These are phyloP conservation scores for Prinia subflava DNA, from an alignment of 2,113 vertebrate genomes.

Conservation along the genomic window DNA sequence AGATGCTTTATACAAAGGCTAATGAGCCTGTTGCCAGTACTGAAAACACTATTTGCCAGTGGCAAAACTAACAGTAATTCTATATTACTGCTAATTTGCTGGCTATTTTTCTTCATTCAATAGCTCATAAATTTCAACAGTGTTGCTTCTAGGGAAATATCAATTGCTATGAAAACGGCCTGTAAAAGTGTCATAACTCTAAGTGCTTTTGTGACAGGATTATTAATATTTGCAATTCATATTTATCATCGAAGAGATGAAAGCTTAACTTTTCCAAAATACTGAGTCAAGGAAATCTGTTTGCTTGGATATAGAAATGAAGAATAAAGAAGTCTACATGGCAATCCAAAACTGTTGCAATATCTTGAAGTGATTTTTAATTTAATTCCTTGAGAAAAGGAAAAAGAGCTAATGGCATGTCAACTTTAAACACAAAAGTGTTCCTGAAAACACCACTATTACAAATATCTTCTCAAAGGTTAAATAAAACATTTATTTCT, in stretches of 20 bases:
- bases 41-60: not conserved
- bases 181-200: not conserved
- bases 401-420: constrained; percentile 39
- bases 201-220: not conserved
- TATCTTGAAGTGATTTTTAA: constrained; percentile 35
- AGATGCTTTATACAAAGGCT: not conserved
- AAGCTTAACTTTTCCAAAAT: not conserved
- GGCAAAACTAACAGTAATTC: constrained; percentile 8
- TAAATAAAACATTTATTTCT: constrained; percentile 35
- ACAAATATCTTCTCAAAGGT: constrained; percentile 27
- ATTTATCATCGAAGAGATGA: not conserved
- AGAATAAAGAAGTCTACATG: constrained; percentile 6
- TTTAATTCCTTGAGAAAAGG: constrained; percentile 7
- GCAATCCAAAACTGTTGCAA: not conserved
- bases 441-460: constrained; percentile 11
- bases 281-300: not conserved
- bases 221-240: constrained; percentile 45
- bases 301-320: not conserved
- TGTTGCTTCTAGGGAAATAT: not conserved
- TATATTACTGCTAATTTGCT: not conserved
- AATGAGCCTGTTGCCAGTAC: not conserved
- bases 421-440: not conserved
- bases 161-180: not conserved
- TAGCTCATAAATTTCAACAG: constrained; percentile 8
- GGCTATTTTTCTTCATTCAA: not conserved